Base-by-base conservation (phyloP, 2,888 invertebrate genomes). In the Pachydiplax longipennis region DNA sequence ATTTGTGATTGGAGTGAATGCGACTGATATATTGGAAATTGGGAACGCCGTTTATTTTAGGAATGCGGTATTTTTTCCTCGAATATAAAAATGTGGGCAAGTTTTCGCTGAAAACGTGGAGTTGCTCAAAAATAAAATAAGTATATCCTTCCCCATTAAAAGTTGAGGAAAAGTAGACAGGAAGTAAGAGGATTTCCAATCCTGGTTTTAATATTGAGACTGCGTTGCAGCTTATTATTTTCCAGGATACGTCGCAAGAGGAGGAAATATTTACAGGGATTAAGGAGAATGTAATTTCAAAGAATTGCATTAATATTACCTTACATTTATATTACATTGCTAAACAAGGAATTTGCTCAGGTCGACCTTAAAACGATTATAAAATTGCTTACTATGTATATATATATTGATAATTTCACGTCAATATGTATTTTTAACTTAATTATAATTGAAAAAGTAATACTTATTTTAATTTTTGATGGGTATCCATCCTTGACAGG, bases 101-200 rank as follows among this genome's bases (percentile, higher is more conserved):
- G 22, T 65, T 65, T 65, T 65, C n/a, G 13, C 61, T 61, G n/a
- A 61, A 61, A 61, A 61, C 18, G 65, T n/a, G n/a, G n/a, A 25
- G n/a, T 22, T 65, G 25, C 65, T 48, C 48, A 48, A 48, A 82
- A 82, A n/a, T n/a, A n/a, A 82, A 37, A 37, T 37, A 82, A 82
- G 31, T 44, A 15, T 53, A 25, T 18, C 48, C 31, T 82, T 82
- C 48, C 82, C 82, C 82, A 82, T 82, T 82, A 82, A 82, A 82
- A 82, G 25, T 82, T 82, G 82, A 82, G 31, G 82, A 82, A 31
- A 37, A 53, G 82, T 31, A 82, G 82, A 82, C 82, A 82, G 82
- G 82, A 82, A 82, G 82, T 48, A 82, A 82, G 82, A 82, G 40
- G 82, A 82, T 82, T 82, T 48, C 48, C 25, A 82, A 48, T 82